A percentile compares a stretch with the other conserved stretches of the same genome.
phyloP scores from a whole-genome alignment of 1,140 invertebrate genomes.

The Panulirus ornatus region DNA sequence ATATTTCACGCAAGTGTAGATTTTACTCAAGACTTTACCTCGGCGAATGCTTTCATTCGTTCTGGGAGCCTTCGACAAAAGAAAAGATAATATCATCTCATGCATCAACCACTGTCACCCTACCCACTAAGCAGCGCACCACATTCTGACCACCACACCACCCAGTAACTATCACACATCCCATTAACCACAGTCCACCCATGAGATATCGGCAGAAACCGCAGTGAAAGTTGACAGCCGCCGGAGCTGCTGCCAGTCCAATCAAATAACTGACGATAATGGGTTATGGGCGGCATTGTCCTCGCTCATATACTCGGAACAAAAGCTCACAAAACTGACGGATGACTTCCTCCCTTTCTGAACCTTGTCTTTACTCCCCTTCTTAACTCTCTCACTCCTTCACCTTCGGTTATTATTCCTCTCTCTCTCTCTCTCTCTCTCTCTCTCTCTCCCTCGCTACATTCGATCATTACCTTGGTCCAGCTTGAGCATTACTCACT shows the following conservation, averaged over 20 bases:
- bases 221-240: conserved; percentile 59
- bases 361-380: too few relatives aligned
- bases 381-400: conserved; percentile 24
- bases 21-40: too few relatives aligned
- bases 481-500: too few relatives aligned
- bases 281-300: conserved; percentile 26
- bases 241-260: conserved; percentile 51
- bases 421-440: not conserved
- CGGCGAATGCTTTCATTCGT: too few relatives aligned
- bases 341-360: too few relatives aligned
- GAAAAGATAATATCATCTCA: too few relatives aligned
- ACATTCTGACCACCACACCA: not conserved
- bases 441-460: too few relatives aligned
- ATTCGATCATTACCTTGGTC: too few relatives aligned
- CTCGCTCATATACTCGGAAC: conserved; percentile 48
- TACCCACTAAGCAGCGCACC: not conserved
- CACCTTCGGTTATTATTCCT: conserved; percentile 31
- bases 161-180: not conserved
- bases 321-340: conserved; percentile 67
- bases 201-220: conserved; percentile 42
- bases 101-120: too few relatives aligned
- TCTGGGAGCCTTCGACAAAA: too few relatives aligned
- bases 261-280: conserved; percentile 70
- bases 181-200: not conserved
- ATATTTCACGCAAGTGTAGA: too few relatives aligned